Base-by-base conservation (phyloP, 2,888 invertebrate species). In the Volucella bombylans region DNA sequence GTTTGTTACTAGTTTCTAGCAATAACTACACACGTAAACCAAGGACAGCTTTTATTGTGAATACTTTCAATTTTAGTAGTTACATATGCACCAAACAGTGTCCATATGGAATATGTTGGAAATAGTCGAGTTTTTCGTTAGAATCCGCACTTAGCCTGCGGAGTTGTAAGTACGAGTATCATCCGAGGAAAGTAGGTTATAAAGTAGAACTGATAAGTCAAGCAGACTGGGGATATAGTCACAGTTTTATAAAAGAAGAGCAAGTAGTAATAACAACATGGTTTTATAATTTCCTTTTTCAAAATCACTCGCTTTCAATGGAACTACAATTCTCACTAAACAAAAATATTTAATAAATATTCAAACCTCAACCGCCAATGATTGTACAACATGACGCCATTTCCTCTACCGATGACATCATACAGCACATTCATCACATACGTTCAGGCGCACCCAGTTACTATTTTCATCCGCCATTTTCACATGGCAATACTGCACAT, bases 401-500 rank as follows among this genome's bases (percentile, higher is more conserved):
- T 64, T 71, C 71, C 57, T 23, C 1, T 45, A 52, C 15, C 14
- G 10, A 31, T 31, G 14, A 8, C 55, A 15, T 4, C 1, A 23
- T 31, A 31, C 31, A 31, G 31, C 6, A 39, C n/a, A n/a, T 11
- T 14, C 3, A 76, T 68, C 23, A 57, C 68, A 62, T 83, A 74
- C 64, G n/a, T 15, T 31, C 55, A 79, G 74, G 83, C 79, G 65
- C 10, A 8, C 0, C 4, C 23, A 4, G 1, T 15, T 69, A 43
- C 14, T 31, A 79, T 65, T 79, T 59, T 10, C n/a, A 65, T 31
- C 47, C 49, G n/a, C 55, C 31, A 73, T 71, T 52, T 62, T 14
- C 14, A 61, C 62, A 71, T 86, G 74, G 76, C 18, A 76, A 74
- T 47, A 62, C 68, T 39, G 8, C 57, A n/a, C 4, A 76, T 43